Conservation (phyloP, 64 coral and sea anemone species). For the Acropora tenuis region DNA sequence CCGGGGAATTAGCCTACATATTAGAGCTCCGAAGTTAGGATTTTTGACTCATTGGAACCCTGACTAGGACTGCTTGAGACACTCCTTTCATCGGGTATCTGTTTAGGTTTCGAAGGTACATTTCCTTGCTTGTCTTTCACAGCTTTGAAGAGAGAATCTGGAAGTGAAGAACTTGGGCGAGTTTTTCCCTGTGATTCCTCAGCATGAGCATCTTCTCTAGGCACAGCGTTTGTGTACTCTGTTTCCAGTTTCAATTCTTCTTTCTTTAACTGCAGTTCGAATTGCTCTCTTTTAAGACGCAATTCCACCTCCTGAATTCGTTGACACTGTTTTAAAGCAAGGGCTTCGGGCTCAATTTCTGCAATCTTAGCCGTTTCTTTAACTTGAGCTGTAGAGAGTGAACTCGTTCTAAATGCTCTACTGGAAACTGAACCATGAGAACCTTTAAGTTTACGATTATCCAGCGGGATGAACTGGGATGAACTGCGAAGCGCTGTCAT, state of each 20-base stretch:
- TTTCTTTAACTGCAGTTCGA: neutral
- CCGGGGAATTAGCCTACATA: no score
- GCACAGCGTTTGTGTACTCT: neutral
- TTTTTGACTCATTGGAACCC: neutral
- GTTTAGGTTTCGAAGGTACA: neutral
- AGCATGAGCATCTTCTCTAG: conserved; percentile 18
- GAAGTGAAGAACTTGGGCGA: neutral
- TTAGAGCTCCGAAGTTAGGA: no score
- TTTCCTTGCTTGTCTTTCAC: neutral
- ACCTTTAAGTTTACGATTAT: neutral
- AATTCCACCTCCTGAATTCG: neutral
- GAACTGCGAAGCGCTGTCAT: neutral
- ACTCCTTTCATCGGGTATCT: neutral
- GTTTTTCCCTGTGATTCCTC: neutral
- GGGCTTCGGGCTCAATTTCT: conserved; percentile 3
- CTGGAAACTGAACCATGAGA: neutral
- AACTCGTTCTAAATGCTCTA: neutral
- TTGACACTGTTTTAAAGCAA: conserved; percentile 24
- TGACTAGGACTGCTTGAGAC: neutral
- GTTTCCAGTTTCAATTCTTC: conserved; percentile 1
- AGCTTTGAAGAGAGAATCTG: no score
- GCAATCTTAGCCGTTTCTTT: conserved; percentile 18
- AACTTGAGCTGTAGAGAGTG: neutral
- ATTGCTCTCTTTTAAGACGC: conserved; percentile 11
- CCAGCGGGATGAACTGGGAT: no score